phyloP scores from a whole-genome alignment of 2,113 vertebrate species.

The Plectropomus leopardus region DNA sequence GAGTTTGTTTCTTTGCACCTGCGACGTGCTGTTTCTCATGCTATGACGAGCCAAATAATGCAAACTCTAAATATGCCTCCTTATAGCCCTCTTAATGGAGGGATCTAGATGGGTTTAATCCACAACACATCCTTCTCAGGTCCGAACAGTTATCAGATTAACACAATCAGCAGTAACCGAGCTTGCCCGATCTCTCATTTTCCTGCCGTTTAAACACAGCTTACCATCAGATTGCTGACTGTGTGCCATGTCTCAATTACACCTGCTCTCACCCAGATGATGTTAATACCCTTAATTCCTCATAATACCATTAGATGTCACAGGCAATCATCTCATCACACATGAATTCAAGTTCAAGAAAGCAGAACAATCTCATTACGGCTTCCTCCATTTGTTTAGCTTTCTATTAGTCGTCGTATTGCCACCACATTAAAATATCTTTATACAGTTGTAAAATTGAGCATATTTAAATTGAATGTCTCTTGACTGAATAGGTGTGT shows the following conservation, averaged over 20 bases:
- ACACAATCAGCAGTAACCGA: conserved; percentile 40
- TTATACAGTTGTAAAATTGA: conserved; percentile 33
- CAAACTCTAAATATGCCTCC: conserved; percentile 45
- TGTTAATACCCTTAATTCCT: conserved; percentile 51
- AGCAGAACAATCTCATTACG: conserved; percentile 59
- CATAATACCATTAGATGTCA: conserved; percentile 28
- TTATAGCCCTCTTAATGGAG: conserved; percentile 42
- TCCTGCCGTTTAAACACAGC: conserved; percentile 46
- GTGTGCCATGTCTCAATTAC: conserved; percentile 53
- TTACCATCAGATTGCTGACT: conserved; percentile 34
- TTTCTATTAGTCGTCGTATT: conserved; percentile 6
- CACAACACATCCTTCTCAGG: conserved; percentile 35
- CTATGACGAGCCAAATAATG: conserved; percentile 48
- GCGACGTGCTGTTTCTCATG: background rate
- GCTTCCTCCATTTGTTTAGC: conserved; percentile 39
- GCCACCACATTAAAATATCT: conserved; percentile 37
- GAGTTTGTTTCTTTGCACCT: conserved; percentile 33
- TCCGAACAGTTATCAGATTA: conserved; percentile 43
- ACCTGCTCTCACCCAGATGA: conserved; percentile 46
- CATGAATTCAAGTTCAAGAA: conserved; percentile 29
- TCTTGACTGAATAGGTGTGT: conserved; percentile 48
- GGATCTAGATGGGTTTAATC: conserved; percentile 60
- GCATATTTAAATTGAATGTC: conserved; percentile 69
- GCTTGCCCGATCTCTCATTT: conserved; percentile 31
- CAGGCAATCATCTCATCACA: conserved; percentile 40